Conservation (phyloP, 2,888 invertebrate genomes). For the Cryptus viduatorius region DNA sequence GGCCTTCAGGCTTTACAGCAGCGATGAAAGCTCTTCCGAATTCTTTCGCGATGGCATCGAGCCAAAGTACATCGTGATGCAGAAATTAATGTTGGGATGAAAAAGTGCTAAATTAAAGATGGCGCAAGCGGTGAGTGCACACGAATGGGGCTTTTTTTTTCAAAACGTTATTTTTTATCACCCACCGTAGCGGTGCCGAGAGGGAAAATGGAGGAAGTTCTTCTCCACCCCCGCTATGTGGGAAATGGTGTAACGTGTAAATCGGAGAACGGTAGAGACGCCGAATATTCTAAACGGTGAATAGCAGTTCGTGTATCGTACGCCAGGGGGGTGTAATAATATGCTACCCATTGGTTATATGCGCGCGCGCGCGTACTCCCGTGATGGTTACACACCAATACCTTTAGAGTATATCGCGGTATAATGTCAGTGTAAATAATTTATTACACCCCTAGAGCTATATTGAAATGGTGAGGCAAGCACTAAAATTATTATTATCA, state of each 20-base stretch:
- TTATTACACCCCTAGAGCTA: constrained; percentile 15
- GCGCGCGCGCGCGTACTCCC: constrained; percentile 9
- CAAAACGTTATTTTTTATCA: constrained; percentile 33
- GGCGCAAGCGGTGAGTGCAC: background rate
- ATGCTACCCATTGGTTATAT: constrained; percentile 48
- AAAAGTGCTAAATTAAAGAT: constrained; percentile 44
- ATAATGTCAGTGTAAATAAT: constrained; percentile 54
- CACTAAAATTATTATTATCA: constrained; percentile 40
- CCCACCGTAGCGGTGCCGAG: background rate
- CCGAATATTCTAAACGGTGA: constrained; percentile 14
- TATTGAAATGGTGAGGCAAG: constrained; percentile 15
- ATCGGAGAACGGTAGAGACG: constrained; percentile 9
- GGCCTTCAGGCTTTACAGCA: background rate
- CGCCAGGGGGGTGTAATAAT: constrained; percentile 47
- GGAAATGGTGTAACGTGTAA: background rate
- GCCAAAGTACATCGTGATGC: constrained; percentile 27
- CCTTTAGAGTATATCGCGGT: constrained; percentile 23
- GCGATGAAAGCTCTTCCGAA: background rate
- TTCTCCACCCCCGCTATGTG: background rate
- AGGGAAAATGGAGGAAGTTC: background rate
- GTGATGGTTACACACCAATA: constrained; percentile 22
- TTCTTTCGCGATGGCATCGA: constrained; percentile 19
- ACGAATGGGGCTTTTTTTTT: constrained; percentile 15
- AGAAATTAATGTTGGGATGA: constrained; percentile 10
- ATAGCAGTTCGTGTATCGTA: constrained; percentile 20